Evolutionary conservation across 2,797 vertebrate genomes (phyloP).

Genomic region (Sebastes elongatus): DNA sequence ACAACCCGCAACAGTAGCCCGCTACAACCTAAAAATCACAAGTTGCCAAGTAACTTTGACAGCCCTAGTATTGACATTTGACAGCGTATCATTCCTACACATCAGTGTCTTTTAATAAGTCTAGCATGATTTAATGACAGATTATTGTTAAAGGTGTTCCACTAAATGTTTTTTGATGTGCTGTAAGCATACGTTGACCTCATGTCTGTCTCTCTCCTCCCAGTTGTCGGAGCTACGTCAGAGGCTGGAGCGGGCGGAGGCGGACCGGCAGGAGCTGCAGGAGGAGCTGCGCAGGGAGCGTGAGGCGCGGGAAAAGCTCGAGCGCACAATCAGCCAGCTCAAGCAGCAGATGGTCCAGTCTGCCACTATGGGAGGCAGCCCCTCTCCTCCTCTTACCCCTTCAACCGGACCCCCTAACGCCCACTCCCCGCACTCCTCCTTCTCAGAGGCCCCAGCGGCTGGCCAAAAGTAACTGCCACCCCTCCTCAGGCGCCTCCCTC

Average conservation of each 20-base stretch:
- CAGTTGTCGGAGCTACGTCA: constrained; percentile 92
- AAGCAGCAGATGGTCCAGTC: constrained; percentile 85
- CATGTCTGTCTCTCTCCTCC: background rate
- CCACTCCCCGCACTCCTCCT: constrained; percentile 66
- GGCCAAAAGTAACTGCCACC: constrained; percentile 73
- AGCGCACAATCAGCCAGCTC: constrained; percentile 91
- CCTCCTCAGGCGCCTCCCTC: constrained; percentile 27
- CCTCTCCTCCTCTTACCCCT: constrained; percentile 74
- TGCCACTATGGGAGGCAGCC: constrained; percentile 71
- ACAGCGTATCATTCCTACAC: background rate
- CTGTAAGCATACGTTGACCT: constrained; percentile 16
- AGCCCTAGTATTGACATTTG: no score
- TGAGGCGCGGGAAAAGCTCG: constrained; percentile 92
- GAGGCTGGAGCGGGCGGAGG: constrained; percentile 91
- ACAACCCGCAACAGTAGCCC: no score
- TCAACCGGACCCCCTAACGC: constrained; percentile 69
- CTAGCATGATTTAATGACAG: background rate
- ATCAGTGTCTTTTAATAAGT: background rate
- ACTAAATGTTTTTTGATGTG: background rate
- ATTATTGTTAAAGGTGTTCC: background rate
- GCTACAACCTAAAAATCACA: no score
- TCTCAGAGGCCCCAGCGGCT: constrained; percentile 66
- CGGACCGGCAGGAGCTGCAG: constrained; percentile 93
- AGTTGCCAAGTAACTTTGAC: no score
- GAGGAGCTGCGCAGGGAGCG: constrained; percentile 92